phyloP scores from a whole-genome alignment of 2,797 vertebrate genomes.

The Steatocranus sp. region DNA sequence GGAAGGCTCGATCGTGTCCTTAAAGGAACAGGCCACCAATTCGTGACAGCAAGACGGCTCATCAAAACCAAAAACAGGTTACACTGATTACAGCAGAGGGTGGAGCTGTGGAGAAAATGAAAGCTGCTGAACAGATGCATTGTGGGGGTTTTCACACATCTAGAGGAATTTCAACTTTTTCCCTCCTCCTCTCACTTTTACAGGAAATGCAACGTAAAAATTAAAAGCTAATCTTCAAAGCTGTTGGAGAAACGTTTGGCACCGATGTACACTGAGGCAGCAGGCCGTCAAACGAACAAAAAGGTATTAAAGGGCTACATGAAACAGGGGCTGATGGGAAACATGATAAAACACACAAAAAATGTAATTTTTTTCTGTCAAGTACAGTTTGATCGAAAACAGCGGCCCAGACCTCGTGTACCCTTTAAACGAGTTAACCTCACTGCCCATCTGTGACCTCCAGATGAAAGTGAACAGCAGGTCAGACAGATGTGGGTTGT shows the following conservation, averaged over 20 bases:
- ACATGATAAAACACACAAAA: background rate
- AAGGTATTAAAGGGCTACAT: background rate
- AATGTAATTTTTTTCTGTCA: background rate
- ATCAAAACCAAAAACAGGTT: background rate
- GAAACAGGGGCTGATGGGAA: background rate
- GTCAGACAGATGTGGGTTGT: slow-evolving; percentile 7
- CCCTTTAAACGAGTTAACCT: background rate
- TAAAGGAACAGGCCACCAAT: background rate
- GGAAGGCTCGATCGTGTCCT: background rate
- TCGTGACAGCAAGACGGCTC: background rate
- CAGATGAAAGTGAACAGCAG: background rate
- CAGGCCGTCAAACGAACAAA: background rate
- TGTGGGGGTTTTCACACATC: background rate
- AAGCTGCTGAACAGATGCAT: background rate
- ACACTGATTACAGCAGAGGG: background rate
- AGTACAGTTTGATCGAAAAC: background rate
- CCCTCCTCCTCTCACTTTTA: background rate
- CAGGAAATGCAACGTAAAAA: background rate
- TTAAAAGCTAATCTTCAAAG: background rate
- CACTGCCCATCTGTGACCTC: slow-evolving; percentile 8
- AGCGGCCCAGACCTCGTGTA: background rate
- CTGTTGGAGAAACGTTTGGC: background rate
- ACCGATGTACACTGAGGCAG: background rate
- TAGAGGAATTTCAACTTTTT: background rate
- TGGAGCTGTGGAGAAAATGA: background rate